phyloP scores from a whole-genome alignment of 2,797 vertebrate species.

The Intellagama lesueurii region DNA sequence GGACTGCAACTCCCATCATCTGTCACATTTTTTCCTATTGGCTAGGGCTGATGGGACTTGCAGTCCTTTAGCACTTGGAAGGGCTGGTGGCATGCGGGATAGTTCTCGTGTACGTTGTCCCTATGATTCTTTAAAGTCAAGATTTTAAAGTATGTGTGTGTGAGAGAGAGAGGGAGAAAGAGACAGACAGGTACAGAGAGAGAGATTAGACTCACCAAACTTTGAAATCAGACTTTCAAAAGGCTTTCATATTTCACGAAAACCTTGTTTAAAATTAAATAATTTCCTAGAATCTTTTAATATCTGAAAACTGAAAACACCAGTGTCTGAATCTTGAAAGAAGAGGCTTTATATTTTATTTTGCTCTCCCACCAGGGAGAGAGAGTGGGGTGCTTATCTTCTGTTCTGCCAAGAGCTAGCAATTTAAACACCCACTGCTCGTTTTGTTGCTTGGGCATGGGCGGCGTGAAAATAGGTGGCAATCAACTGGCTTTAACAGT shows the following conservation, averaged over 20 bases:
- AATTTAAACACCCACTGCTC: neutral
- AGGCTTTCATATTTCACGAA: neutral
- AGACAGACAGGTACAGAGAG: neutral
- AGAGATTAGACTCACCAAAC: neutral
- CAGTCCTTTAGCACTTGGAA: neutral
- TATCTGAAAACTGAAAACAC: neutral
- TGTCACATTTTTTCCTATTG: neutral
- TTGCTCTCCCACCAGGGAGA: neutral
- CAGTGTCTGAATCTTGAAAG: neutral
- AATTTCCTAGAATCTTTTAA: neutral
- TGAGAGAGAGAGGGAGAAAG: neutral
- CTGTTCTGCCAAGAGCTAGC: neutral
- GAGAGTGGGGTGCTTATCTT: neutral
- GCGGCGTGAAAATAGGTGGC: neutral
- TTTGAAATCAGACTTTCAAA: neutral
- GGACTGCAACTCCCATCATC: neutral
- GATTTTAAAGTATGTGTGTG: neutral
- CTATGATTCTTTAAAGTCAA: neutral
- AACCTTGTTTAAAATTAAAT: neutral
- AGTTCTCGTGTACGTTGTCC: neutral
- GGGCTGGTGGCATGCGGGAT: rapidly evolving
- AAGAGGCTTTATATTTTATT: neutral
- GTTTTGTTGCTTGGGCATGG: neutral
- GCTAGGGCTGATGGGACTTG: neutral
- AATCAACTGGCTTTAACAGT: neutral